Evolutionary conservation across 2,113 vertebrate species (phyloP).

Genomic region (Tachuris rubrigastra): DNA sequence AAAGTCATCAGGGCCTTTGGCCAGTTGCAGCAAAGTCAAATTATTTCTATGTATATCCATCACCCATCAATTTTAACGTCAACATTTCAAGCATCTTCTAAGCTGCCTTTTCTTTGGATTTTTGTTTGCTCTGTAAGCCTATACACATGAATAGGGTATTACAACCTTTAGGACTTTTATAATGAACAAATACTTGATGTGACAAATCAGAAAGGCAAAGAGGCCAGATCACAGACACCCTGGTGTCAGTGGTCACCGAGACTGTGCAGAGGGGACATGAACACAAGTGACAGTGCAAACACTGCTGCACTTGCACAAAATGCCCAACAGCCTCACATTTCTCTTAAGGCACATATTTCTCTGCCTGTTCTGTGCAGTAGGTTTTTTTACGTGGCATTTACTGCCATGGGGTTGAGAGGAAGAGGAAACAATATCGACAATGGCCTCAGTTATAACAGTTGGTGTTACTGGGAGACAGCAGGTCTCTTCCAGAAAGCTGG

Average conservation of each 20-base stretch:
- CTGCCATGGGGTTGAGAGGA: not conserved
- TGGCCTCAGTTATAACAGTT: accelerated
- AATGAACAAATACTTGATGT: not conserved
- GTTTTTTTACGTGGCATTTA: not conserved
- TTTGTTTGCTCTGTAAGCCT: not conserved
- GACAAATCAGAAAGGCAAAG: not conserved
- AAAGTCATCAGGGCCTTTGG: not conserved
- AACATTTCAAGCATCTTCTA: too few species aligned
- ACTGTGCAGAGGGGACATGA: not conserved
- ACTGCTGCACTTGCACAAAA: not conserved
- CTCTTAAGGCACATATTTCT: accelerated
- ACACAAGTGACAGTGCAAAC: too few species aligned
- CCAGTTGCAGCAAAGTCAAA: not conserved
- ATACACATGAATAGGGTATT: accelerated
- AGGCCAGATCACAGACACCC: not conserved
- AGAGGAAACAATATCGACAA: not conserved
- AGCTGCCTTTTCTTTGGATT: not conserved
- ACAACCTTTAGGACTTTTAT: not conserved
- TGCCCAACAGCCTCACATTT: not conserved
- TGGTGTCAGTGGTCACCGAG: not conserved
- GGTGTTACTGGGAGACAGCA: not conserved
- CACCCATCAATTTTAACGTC: not conserved
- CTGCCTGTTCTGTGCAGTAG: not conserved
- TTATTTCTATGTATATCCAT: accelerated
- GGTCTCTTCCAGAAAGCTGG: too few species aligned